Percentiles rank a stretch among this genome's conserved stretches.
Conservation (phyloP, 2,888 invertebrate genomes). For the Lochmaea capreae region DNA sequence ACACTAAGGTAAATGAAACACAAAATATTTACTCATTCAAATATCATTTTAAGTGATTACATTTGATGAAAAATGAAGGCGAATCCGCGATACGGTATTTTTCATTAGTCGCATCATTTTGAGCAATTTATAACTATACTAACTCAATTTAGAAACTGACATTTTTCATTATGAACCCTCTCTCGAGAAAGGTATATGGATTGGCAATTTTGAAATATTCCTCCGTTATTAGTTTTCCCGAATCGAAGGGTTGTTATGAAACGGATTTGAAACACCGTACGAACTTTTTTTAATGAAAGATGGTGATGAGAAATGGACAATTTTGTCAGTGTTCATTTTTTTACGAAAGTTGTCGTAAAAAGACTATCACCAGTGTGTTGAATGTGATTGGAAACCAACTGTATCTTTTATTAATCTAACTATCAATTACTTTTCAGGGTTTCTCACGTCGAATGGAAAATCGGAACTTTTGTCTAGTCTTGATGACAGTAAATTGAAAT, state of each 20-base stretch:
- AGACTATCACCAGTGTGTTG: neutral
- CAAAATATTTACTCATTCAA: constrained; percentile 33
- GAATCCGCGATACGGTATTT: constrained; percentile 28
- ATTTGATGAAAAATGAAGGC: constrained; percentile 35
- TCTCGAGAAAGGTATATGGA: constrained; percentile 25
- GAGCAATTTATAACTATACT: constrained; percentile 34
- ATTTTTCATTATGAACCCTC: constrained; percentile 35
- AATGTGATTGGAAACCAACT: neutral
- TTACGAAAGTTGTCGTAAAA: neutral
- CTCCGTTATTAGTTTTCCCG: constrained; percentile 12
- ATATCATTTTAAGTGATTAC: constrained; percentile 33
- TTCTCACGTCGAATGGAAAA: no score
- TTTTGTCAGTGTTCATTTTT: neutral
- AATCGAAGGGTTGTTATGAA: constrained; percentile 8
- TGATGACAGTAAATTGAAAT: no score
- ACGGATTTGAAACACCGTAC: constrained; percentile 11
- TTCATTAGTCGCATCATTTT: constrained; percentile 32
- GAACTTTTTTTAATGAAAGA: constrained; percentile 11
- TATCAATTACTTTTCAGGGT: no score
- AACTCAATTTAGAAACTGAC: constrained; percentile 36
- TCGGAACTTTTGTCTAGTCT: no score
- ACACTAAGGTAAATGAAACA: neutral
- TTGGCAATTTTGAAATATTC: constrained; percentile 26
- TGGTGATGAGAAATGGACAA: constrained; percentile 4
- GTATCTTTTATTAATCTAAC: no score